Evolutionary conservation across 2,888 invertebrate species (phyloP).

Genomic region (Drosophila borealis): DNA sequence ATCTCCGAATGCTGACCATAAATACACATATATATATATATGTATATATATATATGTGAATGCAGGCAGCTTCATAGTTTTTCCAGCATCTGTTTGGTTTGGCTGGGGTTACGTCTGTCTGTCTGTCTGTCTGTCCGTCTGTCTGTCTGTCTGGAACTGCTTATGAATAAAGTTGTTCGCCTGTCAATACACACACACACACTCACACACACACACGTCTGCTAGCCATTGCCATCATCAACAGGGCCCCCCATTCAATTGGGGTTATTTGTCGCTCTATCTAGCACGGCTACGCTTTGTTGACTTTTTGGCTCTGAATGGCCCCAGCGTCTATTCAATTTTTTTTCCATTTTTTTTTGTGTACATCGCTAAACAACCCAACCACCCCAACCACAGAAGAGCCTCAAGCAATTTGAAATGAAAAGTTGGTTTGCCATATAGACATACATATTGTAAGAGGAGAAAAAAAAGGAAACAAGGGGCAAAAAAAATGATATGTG

Average conservation of each 20-base stretch:
- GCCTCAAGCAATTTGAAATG: slow-evolving; percentile 72
- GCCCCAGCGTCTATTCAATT: slow-evolving; percentile 74
- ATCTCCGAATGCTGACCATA: slow-evolving; percentile 64
- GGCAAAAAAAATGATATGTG: slow-evolving; percentile 52
- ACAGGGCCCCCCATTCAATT: slow-evolving; percentile 66
- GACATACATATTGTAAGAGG: slow-evolving; percentile 48
- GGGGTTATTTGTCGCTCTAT: slow-evolving; percentile 81
- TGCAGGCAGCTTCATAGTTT: slow-evolving; percentile 26
- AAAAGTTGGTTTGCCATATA: slow-evolving; percentile 71
- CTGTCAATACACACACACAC: slow-evolving; percentile 64
- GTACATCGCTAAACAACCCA: slow-evolving; percentile 23
- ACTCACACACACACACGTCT: slow-evolving; percentile 5
- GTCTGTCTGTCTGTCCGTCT: slow-evolving; percentile 19
- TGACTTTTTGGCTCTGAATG: slow-evolving; percentile 79
- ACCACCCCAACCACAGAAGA: neutral
- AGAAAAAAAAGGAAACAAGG: slow-evolving; percentile 5
- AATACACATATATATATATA: slow-evolving; percentile 11
- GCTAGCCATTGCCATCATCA: slow-evolving; percentile 36
- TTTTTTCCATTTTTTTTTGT: slow-evolving; percentile 35
- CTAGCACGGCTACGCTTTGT: slow-evolving; percentile 61
- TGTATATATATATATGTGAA: neutral
- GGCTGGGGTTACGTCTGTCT: slow-evolving; percentile 63
- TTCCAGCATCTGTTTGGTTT: slow-evolving; percentile 52
- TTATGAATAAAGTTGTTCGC: slow-evolving; percentile 79
- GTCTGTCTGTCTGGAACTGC: slow-evolving; percentile 50